Conservation (phyloP, 2,113 vertebrate genomes). For the Dunckerocampus dactyliophorus region DNA sequence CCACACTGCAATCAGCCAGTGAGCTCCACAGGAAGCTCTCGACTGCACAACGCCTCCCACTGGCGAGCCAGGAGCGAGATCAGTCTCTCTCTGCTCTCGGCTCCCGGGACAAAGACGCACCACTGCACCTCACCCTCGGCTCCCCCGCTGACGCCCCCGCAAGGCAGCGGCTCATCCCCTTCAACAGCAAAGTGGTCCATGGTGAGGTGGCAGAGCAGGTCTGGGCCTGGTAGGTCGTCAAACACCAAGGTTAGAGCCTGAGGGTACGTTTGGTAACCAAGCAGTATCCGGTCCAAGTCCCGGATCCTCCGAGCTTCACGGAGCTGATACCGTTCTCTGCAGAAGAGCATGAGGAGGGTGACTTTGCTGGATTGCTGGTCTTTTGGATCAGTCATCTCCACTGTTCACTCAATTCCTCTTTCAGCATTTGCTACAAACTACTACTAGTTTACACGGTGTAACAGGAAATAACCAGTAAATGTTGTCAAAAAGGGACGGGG, state of each 20-base stretch:
- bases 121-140: conserved; percentile 84
- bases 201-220: conserved; percentile 88
- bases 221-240: conserved; percentile 88
- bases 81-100: conserved; percentile 89
- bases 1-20: conserved; percentile 73
- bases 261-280: conserved; percentile 93
- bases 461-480: not conserved
- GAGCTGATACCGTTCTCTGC: conserved; percentile 87
- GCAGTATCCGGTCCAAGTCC: conserved; percentile 89
- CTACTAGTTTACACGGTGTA: not conserved
- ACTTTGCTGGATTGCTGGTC: not conserved
- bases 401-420: not conserved
- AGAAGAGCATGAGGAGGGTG: conserved; percentile 1
- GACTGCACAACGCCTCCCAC: conserved; percentile 91
- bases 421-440: no score
- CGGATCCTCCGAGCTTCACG: conserved; percentile 87
- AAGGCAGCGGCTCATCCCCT: conserved; percentile 33
- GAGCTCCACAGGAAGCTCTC: conserved; percentile 91
- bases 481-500: not conserved
- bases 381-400: not conserved
- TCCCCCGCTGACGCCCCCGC: conserved; percentile 40
- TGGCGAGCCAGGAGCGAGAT: conserved; percentile 91
- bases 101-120: conserved; percentile 91
- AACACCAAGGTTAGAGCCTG: conserved; percentile 94
- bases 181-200: conserved; percentile 88